Percentiles rank a stretch among this genome's conserved stretches.
These are phyloP conservation scores for Zingel zingel DNA, from an alignment of 2,113 vertebrate species.

Conservation along the genomic window DNA sequence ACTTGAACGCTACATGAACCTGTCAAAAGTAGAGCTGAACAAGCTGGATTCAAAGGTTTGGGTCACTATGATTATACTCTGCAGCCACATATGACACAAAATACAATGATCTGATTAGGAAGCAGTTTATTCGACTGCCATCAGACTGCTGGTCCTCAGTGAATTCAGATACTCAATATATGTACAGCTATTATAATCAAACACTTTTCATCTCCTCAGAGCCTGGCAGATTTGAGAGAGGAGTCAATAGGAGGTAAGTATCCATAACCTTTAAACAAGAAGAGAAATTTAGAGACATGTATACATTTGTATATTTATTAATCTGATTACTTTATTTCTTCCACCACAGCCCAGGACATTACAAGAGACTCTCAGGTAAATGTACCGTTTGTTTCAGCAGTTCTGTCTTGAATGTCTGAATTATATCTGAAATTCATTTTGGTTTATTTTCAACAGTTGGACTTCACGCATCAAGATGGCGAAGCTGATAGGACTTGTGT, in stretches of 20 bases:
- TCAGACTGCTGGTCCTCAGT: not conserved
- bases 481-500: not conserved
- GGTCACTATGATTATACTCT: not conserved
- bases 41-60: slow-evolving; percentile 60
- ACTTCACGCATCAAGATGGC: not conserved
- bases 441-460: slow-evolving; percentile 47
- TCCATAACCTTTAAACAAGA: not conserved
- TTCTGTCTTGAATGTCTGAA: not conserved
- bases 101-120: not conserved
- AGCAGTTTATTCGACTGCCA: not conserved
- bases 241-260: slow-evolving; percentile 52
- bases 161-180: not conserved
- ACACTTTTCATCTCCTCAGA: slow-evolving; percentile 47
- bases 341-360: slow-evolving; percentile 31
- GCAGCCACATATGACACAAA: not conserved
- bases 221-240: slow-evolving; percentile 24
- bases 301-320: not conserved
- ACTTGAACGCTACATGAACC: slow-evolving; percentile 22
- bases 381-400: not conserved
- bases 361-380: slow-evolving; percentile 57
- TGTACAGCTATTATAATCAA: not conserved
- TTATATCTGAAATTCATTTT: not conserved
- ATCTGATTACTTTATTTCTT: slow-evolving; percentile 14
- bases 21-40: slow-evolving; percentile 16
- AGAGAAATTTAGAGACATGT: not conserved